A percentile compares a stretch with the other conserved stretches of the same genome.
Evolutionary conservation across 2,888 invertebrate species (phyloP).

Genomic region (Cheilosia vernalis): DNA sequence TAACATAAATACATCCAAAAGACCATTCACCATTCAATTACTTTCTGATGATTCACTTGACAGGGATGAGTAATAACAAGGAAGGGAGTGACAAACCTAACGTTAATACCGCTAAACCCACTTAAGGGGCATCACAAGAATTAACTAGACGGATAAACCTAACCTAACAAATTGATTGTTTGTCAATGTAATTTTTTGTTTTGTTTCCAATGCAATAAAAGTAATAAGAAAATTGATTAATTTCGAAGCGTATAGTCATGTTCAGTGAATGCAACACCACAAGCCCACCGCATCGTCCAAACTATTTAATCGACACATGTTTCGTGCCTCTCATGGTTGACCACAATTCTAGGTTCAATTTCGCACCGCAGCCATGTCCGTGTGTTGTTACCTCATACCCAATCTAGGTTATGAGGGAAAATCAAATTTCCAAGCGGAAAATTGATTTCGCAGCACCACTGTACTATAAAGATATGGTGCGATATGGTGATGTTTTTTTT

Average conservation of each 20-base stretch:
- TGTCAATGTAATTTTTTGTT: background rate
- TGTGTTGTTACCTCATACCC: conserved; percentile 15
- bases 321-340: conserved; percentile 25
- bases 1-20: no score
- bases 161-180: background rate
- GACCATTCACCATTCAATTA: no score
- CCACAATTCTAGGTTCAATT: conserved; percentile 42
- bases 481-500: conserved; percentile 24
- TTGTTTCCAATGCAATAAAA: background rate
- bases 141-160: background rate
- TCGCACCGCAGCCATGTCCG: background rate
- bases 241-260: background rate
- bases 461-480: conserved; percentile 10
- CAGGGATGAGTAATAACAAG: no score
- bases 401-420: conserved; percentile 27
- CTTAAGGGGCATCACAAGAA: no score
- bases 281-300: conserved; percentile 22
- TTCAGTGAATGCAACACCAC: conserved; percentile 16
- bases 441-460: conserved; percentile 44
- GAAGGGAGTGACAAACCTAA: no score
- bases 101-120: no score
- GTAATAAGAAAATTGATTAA: background rate
- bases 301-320: conserved; percentile 52
- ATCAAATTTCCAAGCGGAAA: conserved; percentile 59
- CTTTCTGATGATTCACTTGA: no score